phyloP scores from a whole-genome alignment of 2,113 vertebrate species.

The Ptyas mucosa region DNA sequence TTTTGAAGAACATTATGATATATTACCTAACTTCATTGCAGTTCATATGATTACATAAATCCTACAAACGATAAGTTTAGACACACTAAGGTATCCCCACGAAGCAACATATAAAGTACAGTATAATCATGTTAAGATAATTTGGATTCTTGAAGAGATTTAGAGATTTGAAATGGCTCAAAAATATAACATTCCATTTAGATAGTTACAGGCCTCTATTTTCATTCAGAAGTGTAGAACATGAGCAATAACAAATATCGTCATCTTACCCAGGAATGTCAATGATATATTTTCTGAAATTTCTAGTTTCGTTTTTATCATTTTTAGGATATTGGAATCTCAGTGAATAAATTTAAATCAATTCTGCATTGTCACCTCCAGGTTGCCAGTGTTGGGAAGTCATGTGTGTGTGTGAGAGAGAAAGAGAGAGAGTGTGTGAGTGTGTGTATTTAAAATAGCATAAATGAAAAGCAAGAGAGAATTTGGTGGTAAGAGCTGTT shows the following conservation, averaged over 20 bases:
- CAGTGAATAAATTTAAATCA: neutral
- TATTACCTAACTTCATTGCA: constrained; percentile 5
- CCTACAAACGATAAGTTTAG: constrained; percentile 41
- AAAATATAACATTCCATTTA: constrained; percentile 7
- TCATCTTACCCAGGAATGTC: neutral
- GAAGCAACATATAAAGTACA: constrained; percentile 33
- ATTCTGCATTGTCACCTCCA: neutral
- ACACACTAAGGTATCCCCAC: constrained; percentile 31
- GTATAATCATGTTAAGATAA: constrained; percentile 28
- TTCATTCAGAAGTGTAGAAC: neutral
- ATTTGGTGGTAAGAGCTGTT: neutral
- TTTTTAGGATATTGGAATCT: neutral
- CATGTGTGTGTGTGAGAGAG: no score
- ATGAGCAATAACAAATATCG: neutral
- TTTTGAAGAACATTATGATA: constrained; percentile 26
- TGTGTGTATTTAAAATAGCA: neutral
- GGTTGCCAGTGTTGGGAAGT: neutral
- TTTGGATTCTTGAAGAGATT: constrained; percentile 27
- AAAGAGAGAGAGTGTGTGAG: no score
- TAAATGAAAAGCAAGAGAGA: neutral
- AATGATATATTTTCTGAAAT: neutral
- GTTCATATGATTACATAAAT: constrained; percentile 42
- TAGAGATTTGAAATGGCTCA: constrained; percentile 6
- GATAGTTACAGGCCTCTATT: neutral
- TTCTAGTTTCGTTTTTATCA: neutral